Conservation (phyloP, 2,888 invertebrate genomes). For the Amphipyra tragopoginis region DNA sequence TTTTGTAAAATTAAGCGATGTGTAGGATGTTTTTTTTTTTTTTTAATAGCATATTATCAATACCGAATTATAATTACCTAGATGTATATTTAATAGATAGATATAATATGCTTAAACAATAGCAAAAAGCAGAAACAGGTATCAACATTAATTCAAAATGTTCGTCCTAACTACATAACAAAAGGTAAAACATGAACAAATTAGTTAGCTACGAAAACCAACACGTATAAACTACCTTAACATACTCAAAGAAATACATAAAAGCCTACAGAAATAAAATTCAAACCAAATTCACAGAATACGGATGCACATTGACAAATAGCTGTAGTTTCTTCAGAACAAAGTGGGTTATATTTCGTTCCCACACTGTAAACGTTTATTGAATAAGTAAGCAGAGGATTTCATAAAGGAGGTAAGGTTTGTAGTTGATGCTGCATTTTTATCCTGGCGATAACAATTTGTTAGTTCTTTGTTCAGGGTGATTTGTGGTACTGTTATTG, state of each 20-base stretch:
- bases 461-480: conserved; percentile 52
- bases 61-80: too few relatives aligned
- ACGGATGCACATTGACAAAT: conserved; percentile 84
- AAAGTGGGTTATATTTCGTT: conserved; percentile 86
- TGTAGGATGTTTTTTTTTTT: too few relatives aligned
- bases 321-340: conserved; percentile 82
- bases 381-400: conserved; percentile 83
- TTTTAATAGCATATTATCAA: too few relatives aligned
- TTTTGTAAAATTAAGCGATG: too few relatives aligned
- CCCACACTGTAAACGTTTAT: conserved; percentile 84
- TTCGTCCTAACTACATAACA: too few relatives aligned
- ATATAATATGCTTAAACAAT: too few relatives aligned
- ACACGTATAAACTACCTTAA: background rate
- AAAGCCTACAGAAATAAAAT: conserved; percentile 46
- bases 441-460: conserved; percentile 61
- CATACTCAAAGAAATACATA: background rate
- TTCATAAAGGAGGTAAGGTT: conserved; percentile 70
- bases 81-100: too few relatives aligned
- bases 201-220: background rate
- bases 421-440: conserved; percentile 62
- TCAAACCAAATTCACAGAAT: conserved; percentile 73
- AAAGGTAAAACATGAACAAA: too few relatives aligned
- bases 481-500: conserved; percentile 26
- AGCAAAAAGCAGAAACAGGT: too few relatives aligned
- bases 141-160: too few relatives aligned